phyloP scores from a whole-genome alignment of 2,113 vertebrate species.

The Callopanchax toddi region DNA sequence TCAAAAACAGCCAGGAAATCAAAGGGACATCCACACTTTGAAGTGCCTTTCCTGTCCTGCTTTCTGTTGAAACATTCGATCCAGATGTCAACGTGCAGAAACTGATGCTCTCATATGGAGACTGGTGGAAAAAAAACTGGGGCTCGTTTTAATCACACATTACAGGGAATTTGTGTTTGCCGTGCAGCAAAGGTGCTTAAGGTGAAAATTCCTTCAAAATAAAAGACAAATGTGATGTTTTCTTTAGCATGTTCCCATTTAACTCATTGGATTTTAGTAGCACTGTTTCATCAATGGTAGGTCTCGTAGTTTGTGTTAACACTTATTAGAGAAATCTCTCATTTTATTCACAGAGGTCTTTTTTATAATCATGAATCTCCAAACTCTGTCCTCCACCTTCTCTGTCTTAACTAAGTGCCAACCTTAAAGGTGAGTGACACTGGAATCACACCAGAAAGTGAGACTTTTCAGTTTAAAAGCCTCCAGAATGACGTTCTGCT shows the following conservation, averaged over 20 bases:
- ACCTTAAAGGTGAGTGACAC: neutral
- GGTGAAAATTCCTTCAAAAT: neutral
- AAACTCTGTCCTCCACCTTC: constrained; percentile 15
- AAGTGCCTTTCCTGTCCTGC: constrained; percentile 66
- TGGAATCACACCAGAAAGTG: constrained; percentile 6
- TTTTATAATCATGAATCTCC: constrained; percentile 17
- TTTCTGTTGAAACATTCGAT: constrained; percentile 49
- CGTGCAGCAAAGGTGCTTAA: constrained; percentile 7
- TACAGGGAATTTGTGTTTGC: constrained; percentile 1
- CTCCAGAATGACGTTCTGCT: neutral
- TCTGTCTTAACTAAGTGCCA: constrained; percentile 21
- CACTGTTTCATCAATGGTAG: constrained; percentile 9
- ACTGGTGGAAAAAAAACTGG: constrained; percentile 12
- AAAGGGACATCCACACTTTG: constrained; percentile 59
- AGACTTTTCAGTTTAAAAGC: constrained; percentile 8
- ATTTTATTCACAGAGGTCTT: neutral
- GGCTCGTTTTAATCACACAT: constrained; percentile 29
- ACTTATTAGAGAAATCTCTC: constrained; percentile 5
- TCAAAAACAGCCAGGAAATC: constrained; percentile 52
- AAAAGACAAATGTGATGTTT: constrained; percentile 3
- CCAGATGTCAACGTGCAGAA: constrained; percentile 50
- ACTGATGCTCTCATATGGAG: constrained; percentile 5
- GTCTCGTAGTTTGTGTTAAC: constrained; percentile 11
- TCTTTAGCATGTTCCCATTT: neutral
- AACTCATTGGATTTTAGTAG: constrained; percentile 2